Evolutionary conservation across 2,888 invertebrate species (phyloP).

Genomic region (Drosophila macrothrix): DNA sequence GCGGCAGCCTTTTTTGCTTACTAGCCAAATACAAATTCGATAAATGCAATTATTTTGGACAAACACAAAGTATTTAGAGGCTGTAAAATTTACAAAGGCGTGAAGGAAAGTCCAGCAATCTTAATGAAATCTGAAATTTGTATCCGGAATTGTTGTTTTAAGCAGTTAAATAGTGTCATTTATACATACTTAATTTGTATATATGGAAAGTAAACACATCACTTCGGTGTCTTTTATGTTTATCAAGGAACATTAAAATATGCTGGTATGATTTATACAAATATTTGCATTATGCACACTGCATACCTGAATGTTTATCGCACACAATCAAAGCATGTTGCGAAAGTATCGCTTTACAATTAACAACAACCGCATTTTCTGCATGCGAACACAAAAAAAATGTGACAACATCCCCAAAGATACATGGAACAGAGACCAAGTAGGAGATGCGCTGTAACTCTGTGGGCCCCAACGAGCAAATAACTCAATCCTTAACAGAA

Average conservation of each 20-base stretch:
- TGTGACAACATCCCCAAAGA: slow-evolving; percentile 57
- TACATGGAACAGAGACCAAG: slow-evolving; percentile 10
- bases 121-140: not conserved
- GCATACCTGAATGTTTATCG: slow-evolving; percentile 45
- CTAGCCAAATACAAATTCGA: not conserved
- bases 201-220: not conserved
- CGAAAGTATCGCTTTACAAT: slow-evolving; percentile 68
- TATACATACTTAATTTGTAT: not conserved
- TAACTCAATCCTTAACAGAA: slow-evolving; percentile 79
- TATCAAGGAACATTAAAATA: slow-evolving; percentile 50
- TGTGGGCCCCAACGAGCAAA: slow-evolving; percentile 57
- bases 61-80: not conserved
- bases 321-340: slow-evolving; percentile 43
- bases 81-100: not conserved
- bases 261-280: slow-evolving; percentile 62
- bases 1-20: slow-evolving; percentile 48
- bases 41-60: not conserved
- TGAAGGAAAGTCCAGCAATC: not conserved
- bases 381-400: slow-evolving; percentile 50
- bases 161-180: not conserved
- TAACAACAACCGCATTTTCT: slow-evolving; percentile 70
- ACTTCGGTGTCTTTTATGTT: slow-evolving; percentile 19
- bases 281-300: slow-evolving; percentile 49
- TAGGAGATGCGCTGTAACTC: slow-evolving; percentile 1
- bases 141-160: not conserved